Conservation (phyloP, 2,797 vertebrate species). For the Muscicapa comitata region DNA sequence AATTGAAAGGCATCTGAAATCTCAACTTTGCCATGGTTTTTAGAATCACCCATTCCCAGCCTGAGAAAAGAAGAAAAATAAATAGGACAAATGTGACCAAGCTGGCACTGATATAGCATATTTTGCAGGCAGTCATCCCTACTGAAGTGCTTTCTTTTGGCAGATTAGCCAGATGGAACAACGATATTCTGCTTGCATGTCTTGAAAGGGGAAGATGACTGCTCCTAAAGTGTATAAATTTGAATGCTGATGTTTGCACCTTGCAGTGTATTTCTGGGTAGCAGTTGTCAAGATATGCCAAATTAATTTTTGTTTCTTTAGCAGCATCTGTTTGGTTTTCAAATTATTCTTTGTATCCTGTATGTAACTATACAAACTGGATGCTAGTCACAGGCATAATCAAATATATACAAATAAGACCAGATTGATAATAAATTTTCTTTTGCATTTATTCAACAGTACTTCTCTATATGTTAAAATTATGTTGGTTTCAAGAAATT, state of each 20-base stretch:
- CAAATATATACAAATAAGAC: neutral
- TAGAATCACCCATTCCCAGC: neutral
- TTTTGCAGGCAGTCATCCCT: neutral
- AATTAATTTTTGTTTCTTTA: neutral
- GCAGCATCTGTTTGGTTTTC: neutral
- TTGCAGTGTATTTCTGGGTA: neutral
- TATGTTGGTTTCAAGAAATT: neutral
- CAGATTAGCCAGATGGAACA: neutral
- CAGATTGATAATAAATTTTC: neutral
- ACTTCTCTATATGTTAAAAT: neutral
- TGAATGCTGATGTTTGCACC: neutral
- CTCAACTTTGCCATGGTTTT: neutral
- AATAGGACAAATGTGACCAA: neutral
- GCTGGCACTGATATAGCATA: fast-evolving
- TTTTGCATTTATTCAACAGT: neutral
- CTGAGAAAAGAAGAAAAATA: neutral
- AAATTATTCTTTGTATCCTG: neutral
- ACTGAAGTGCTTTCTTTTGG: neutral
- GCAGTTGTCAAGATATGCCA: neutral
- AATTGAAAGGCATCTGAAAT: neutral
- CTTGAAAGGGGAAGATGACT: neutral
- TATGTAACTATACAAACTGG: neutral
- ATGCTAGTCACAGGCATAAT: neutral
- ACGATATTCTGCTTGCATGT: neutral
- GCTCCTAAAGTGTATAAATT: neutral